Evolutionary conservation across 1,140 invertebrate genomes (phyloP), one percentile per base, ranked within the genome.

Genomic region (Ptiloglossa arizonensis): DNA sequence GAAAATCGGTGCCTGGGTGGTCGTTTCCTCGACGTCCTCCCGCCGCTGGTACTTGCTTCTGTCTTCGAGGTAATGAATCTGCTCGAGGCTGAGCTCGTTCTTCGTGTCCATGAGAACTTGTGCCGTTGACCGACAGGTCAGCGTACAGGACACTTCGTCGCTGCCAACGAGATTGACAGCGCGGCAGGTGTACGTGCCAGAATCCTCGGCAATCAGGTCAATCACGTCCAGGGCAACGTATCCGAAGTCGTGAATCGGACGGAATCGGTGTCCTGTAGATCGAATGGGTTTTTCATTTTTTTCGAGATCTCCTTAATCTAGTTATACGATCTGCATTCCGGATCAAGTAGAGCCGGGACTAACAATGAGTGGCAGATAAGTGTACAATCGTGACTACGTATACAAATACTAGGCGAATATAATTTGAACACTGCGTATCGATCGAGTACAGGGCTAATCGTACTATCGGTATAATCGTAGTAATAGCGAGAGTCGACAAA

Each of bases 171-270:
- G 90, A 89, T 99, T 99, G 9, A 97, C 96, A 22, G 98, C 98
- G 54, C 97, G 94, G 89, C 98, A 98, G 4, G 97, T 98, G 90
- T 99, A 99, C 17, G 97, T 94, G 46, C 97, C 98, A 17, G 96
- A 96, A 92, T 99, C 98, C 94, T 99, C 98, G 59, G 97, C 96
- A 89, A 98, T 97, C 76, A 98, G 90, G 87, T 97, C 97, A 73
- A 98, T 95, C 79, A 98, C 97, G 88, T 98, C 97, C 67, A 98
- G 93, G 32, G 97, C 97, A 32, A 98, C 97, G 87, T 98, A 98
- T 17, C 98, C 98, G 91, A 99, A 99, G 88, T 99, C 98, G 90
- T 98, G 97, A 88, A 98, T 98, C 72, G 97, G 97, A 84, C 97
- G 94, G 93, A 98, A 98, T 82, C 98, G 94, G 90, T 97, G 97